Conservation (phyloP, 2,797 vertebrate genomes). For the Adelosebastes latens region DNA sequence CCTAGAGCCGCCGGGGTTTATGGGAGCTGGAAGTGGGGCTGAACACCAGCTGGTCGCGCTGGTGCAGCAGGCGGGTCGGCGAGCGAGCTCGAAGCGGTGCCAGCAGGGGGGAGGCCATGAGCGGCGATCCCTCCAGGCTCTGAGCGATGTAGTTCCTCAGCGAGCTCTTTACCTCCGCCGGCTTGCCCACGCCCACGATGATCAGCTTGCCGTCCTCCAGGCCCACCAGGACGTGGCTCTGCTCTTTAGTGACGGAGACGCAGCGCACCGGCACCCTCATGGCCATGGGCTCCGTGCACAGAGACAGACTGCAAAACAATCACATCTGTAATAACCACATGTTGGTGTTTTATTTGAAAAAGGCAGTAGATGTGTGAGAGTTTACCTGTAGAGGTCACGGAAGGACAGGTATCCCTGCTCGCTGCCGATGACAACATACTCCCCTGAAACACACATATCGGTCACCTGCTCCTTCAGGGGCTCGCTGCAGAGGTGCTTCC, state of each 20-base stretch:
- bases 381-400: slow-evolving; percentile 92
- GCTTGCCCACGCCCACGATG: slow-evolving; percentile 95
- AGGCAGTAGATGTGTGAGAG: fast-evolving
- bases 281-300: slow-evolving; percentile 87
- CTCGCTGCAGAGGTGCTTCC: slow-evolving; percentile 90
- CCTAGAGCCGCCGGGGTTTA: slow-evolving; percentile 41
- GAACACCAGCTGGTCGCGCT: slow-evolving; percentile 84
- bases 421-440: slow-evolving; percentile 91
- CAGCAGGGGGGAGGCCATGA: slow-evolving; percentile 85
- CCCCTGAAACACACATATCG: slow-evolving; percentile 92
- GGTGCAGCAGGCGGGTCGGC: slow-evolving; percentile 86
- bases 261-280: slow-evolving; percentile 93
- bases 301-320: slow-evolving; percentile 82
- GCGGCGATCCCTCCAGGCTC: slow-evolving; percentile 87
- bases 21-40: slow-evolving; percentile 57
- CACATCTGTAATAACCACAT: not conserved
- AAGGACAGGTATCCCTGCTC: slow-evolving; percentile 94
- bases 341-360: not conserved
- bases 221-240: slow-evolving; percentile 93
- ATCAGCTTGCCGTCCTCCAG: slow-evolving; percentile 97
- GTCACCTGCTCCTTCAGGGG: slow-evolving; percentile 93
- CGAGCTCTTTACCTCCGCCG: slow-evolving; percentile 94
- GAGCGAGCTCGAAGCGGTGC: slow-evolving; percentile 86
- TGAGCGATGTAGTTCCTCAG: slow-evolving; percentile 89
- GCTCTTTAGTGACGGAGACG: slow-evolving; percentile 94